A percentile compares a stretch with the other conserved stretches of the same genome.
These are phyloP conservation scores for Epinotia demarniana DNA, from an alignment of 2,888 invertebrate genomes.

Conservation along the genomic window DNA sequence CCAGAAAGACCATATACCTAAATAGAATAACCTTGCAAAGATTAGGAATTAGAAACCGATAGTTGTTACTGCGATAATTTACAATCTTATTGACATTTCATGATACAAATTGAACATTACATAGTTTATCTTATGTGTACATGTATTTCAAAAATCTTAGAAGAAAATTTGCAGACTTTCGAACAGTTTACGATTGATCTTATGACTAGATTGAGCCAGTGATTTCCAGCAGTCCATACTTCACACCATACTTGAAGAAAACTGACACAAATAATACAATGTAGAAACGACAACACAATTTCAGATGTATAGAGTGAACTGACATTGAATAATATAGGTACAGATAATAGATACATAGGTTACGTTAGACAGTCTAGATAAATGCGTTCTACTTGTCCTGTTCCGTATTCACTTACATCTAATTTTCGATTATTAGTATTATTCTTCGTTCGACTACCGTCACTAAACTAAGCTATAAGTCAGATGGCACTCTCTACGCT, in stretches of 20 bases:
- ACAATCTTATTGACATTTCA: slow-evolving; percentile 61
- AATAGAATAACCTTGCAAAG: slow-evolving; percentile 69
- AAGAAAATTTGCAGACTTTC: slow-evolving; percentile 75
- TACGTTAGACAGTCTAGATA: slow-evolving; percentile 63
- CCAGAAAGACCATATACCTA: slow-evolving; percentile 47
- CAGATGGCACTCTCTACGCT: slow-evolving; percentile 80
- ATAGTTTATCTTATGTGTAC: slow-evolving; percentile 67
- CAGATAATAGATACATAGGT: slow-evolving; percentile 58
- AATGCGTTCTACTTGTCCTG: slow-evolving; percentile 64
- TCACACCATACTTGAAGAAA: slow-evolving; percentile 71
- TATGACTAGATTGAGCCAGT: slow-evolving; percentile 85
- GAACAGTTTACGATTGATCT: slow-evolving; percentile 81
- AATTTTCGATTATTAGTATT: slow-evolving; percentile 79
- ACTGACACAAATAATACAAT: slow-evolving; percentile 80
- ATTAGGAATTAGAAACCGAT: slow-evolving; percentile 62
- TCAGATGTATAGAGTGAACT: slow-evolving; percentile 51
- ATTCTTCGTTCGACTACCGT: slow-evolving; percentile 78
- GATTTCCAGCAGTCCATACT: slow-evolving; percentile 69
- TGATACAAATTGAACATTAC: slow-evolving; percentile 59
- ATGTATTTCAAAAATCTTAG: slow-evolving; percentile 74
- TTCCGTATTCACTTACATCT: slow-evolving; percentile 72
- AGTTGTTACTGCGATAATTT: slow-evolving; percentile 67
- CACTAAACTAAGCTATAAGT: slow-evolving; percentile 79
- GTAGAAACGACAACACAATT: slow-evolving; percentile 77
- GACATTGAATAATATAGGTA: slow-evolving; percentile 45